Evolutionary conservation across 1,140 invertebrate genomes (phyloP), one percentile per base, ranked within the genome.

Genomic region (Pararge aegeria): DNA sequence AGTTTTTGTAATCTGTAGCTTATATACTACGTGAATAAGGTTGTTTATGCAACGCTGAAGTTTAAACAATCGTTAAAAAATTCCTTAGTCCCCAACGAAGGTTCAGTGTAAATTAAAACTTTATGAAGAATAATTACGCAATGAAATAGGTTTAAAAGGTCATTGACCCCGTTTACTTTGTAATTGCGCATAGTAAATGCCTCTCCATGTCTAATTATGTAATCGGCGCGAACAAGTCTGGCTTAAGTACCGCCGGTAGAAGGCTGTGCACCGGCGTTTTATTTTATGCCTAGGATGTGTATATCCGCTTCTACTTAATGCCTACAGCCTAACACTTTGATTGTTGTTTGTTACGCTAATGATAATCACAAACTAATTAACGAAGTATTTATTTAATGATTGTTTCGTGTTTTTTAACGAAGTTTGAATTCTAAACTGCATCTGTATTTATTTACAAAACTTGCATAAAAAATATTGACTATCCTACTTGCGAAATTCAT

Each of bases 141-240:
- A 62, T 50, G 27, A 18, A 51, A 37, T 40, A 55, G 20, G 60
- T 44, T 46, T 52, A 16, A 52, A 62, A 56, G 60, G 55, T 62
- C 54, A 62, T 52, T 56, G 60, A 62, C 60, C 48, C 52, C 49
- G 20, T 62, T 61, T 40, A 46, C 49, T 55, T 18, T 56, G 38
- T 62, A 52, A 61, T 55, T 55, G 54, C 48, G 29, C 54, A 46
- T 55, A 55, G 53, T 55, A 52, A 55, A 50, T 40, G 51, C 52
- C 52, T 61, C 51, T 60, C 49, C 18, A 38, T 59, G 57, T 46
- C 24, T 55, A 55, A 61, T 61, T 61, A 61, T 40, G 34, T 30
- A 61, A 55, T 46, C 48, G 24, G 19, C n/a, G 15, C 16, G 38
- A 55, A 38, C 59, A 50, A 50, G 46, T 60, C 58, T 60, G 30